Evolutionary conservation across 2,113 vertebrate species (phyloP).

Genomic region (mouse (Mus musculus)): GRCm39 chr7:123169001-123169500

Average conservation of each 20-base stretch:
- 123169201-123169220: background rate
- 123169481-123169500: no score
- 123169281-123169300: background rate
- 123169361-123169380: background rate
- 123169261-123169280: background rate
- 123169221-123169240: background rate
- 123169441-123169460: background rate
- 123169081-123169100: background rate
- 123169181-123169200: background rate
- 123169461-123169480: background rate
- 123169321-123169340: background rate
- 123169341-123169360: background rate
- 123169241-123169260: background rate
- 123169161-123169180: background rate
- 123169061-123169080: background rate
- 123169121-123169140: background rate
- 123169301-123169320: background rate
- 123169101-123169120: background rate
- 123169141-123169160: background rate
- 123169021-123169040: background rate
- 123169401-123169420: background rate
- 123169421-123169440: background rate
- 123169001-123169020: background rate
- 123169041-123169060: background rate
- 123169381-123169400: background rate